Evolutionary conservation across 2,888 invertebrate genomes (phyloP).

Genomic region (Autographa gamma): DNA sequence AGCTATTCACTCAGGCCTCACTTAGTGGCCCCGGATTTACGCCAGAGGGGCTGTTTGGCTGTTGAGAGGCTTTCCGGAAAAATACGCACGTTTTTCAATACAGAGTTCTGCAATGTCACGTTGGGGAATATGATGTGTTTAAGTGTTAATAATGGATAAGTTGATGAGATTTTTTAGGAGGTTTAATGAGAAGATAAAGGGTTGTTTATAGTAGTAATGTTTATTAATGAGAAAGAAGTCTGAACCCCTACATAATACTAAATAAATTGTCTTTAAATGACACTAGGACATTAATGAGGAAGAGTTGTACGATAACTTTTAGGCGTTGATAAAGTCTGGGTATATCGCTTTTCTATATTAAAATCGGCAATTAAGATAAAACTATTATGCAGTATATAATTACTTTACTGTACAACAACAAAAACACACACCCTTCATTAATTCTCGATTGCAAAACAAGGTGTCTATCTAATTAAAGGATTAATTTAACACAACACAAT

Average conservation of each 20-base stretch:
- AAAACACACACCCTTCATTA: constrained; percentile 1
- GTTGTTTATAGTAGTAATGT: constrained; percentile 9
- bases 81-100: constrained; percentile 60
- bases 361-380: too few species aligned
- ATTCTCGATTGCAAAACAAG: constrained; percentile 45
- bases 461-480: constrained; percentile 55
- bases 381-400: neutral
- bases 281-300: too few species aligned
- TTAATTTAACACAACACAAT: constrained; percentile 63
- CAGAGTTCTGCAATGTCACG: constrained; percentile 47
- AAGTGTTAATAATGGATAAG: constrained; percentile 47
- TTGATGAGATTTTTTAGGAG: constrained; percentile 33
- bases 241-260: neutral
- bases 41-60: constrained; percentile 52
- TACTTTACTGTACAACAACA: neutral
- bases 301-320: neutral
- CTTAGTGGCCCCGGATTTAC: constrained; percentile 70
- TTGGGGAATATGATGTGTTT: constrained; percentile 52
- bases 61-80: constrained; percentile 47
- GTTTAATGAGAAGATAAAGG: constrained; percentile 7
- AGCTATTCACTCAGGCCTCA: constrained; percentile 85
- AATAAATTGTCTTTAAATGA: neutral
- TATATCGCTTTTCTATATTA: too few species aligned
- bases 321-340: too few species aligned
- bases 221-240: neutral